Evolutionary conservation across 2,888 invertebrate species (phyloP).

Genomic region (Hirtodrosophila confusa): DNA sequence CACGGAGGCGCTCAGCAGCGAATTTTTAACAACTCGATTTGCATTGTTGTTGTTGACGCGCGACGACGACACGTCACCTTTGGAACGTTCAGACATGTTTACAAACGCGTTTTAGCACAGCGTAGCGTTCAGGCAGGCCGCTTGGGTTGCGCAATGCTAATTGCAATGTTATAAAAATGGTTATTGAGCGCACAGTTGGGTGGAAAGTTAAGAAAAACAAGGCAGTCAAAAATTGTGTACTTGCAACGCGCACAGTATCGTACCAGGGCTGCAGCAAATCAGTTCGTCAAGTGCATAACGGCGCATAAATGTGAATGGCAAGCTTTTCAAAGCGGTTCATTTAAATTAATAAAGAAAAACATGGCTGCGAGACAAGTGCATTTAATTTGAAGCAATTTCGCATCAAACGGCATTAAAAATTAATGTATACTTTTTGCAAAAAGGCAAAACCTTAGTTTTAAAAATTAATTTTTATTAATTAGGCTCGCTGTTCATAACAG

Average conservation of each 20-base stretch:
- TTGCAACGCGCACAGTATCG: slow-evolving; percentile 57
- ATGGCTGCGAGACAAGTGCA: no score
- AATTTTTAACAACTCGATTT: slow-evolving; percentile 86
- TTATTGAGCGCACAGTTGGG: slow-evolving; percentile 24
- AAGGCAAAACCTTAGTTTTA: no score
- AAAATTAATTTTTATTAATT: no score
- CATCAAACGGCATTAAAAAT: no score
- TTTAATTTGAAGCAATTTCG: no score
- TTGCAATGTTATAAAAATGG: slow-evolving; percentile 3
- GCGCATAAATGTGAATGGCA: slow-evolving; percentile 19
- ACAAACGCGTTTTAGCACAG: slow-evolving; percentile 25
- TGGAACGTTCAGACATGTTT: slow-evolving; percentile 82
- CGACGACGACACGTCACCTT: slow-evolving; percentile 84
- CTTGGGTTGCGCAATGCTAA: slow-evolving; percentile 29
- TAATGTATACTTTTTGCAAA: no score
- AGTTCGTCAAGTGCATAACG: slow-evolving; percentile 11
- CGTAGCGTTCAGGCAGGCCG: slow-evolving; percentile 1
- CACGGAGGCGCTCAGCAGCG: slow-evolving; percentile 89
- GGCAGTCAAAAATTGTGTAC: slow-evolving; percentile 42
- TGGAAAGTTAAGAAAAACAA: slow-evolving; percentile 35
- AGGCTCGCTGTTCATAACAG: no score
- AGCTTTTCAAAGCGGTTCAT: slow-evolving; percentile 11
- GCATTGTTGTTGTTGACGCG: slow-evolving; percentile 80
- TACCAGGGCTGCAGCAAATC: slow-evolving; percentile 36
- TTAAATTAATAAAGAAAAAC: background rate